A percentile compares a stretch with the other conserved stretches of the same genome.
Evolutionary conservation across 2,888 invertebrate species (phyloP).

Genomic region (Ichneumoninae sp.): DNA sequence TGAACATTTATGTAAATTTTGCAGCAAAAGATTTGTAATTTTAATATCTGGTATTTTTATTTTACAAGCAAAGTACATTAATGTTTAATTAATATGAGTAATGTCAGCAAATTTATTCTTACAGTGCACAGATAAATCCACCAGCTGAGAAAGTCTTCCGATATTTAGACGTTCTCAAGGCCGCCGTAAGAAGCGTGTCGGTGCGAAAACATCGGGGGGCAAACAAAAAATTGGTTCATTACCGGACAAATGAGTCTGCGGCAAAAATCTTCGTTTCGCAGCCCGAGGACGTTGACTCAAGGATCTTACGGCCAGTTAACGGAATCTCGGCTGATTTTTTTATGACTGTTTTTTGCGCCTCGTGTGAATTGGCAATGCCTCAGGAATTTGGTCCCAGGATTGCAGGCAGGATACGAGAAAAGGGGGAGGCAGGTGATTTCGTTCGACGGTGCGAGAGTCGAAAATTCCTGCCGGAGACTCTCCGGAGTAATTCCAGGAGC

Average conservation of each 20-base stretch:
- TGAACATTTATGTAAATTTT: too few species aligned
- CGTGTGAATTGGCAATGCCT: slow-evolving; percentile 60
- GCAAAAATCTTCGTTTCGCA: not conserved
- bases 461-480: slow-evolving; percentile 50
- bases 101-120: too few species aligned
- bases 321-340: slow-evolving; percentile 18
- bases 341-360: slow-evolving; percentile 14
- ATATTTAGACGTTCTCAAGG: too few species aligned
- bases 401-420: slow-evolving; percentile 35
- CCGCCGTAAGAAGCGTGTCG: too few species aligned
- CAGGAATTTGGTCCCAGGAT: slow-evolving; percentile 47
- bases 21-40: too few species aligned
- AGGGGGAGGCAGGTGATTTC: slow-evolving; percentile 41
- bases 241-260: not conserved
- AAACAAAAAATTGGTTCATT: not conserved
- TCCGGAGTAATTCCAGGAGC: slow-evolving; percentile 44
- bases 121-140: too few species aligned
- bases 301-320: slow-evolving; percentile 30
- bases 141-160: too few species aligned
- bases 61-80: too few species aligned
- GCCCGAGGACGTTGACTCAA: slow-evolving; percentile 2
- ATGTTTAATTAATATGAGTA: too few species aligned
- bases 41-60: too few species aligned
- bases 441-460: slow-evolving; percentile 55
- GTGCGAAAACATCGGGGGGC: too few species aligned